These are phyloP conservation scores for Herpailurus yagouaroundi DNA, from an alignment of 2,113 vertebrate species.

Conservation along the genomic window DNA sequence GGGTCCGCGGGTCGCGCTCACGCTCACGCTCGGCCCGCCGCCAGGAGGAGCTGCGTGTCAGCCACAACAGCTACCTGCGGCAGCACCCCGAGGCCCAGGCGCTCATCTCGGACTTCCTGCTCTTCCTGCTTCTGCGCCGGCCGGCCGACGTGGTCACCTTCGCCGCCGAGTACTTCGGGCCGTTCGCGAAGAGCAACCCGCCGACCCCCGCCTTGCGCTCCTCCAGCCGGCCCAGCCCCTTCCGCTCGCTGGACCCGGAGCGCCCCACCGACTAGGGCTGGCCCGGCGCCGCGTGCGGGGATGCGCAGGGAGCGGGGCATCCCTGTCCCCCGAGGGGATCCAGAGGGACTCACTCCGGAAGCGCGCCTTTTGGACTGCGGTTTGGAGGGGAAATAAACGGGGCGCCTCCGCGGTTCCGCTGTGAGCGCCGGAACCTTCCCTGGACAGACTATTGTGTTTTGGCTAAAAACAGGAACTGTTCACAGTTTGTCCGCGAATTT, in stretches of 20 bases:
- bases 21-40: background rate
- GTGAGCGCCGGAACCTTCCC: background rate
- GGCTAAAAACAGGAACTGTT: background rate
- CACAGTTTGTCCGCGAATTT: background rate
- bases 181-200: conserved; percentile 73
- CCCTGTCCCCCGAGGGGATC: background rate
- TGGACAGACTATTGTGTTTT: background rate
- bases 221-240: conserved; percentile 52
- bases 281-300: rapidly evolving
- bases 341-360: rapidly evolving
- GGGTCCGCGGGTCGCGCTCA: rapidly evolving
- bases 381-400: background rate
- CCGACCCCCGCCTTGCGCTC: background rate
- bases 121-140: conserved; percentile 92
- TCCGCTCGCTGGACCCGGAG: background rate
- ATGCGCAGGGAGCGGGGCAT: rapidly evolving
- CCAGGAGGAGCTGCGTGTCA: conserved; percentile 90
- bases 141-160: conserved; percentile 90
- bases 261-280: rapidly evolving
- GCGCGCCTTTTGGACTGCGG: background rate
- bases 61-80: conserved; percentile 87
- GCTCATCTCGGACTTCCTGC: conserved; percentile 92
- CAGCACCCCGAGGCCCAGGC: conserved; percentile 91
- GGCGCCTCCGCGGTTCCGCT: too few species aligned
- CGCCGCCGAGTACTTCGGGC: conserved; percentile 89